phyloP scores from a whole-genome alignment of 2,797 vertebrate genomes.

The Poeciliopsis gracilis region DNA sequence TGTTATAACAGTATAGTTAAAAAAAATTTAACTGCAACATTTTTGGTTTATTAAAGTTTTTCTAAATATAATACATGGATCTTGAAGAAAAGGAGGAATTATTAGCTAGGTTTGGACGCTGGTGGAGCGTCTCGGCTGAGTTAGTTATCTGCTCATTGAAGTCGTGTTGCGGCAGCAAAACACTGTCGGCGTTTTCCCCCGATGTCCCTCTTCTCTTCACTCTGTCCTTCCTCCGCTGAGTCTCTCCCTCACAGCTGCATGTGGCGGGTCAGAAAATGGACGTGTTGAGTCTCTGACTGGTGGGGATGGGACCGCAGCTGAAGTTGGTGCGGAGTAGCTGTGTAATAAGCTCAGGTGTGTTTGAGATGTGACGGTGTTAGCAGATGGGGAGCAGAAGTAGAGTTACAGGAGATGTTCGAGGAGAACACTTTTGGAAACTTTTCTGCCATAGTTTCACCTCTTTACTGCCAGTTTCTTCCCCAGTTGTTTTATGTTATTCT shows the following conservation, averaged over 20 bases:
- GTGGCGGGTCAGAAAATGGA: conserved; percentile 74
- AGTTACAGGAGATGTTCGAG: conserved; percentile 16
- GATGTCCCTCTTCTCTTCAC: conserved; percentile 12
- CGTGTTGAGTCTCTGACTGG: conserved; percentile 67
- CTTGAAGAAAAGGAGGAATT: neutral
- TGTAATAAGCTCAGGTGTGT: conserved; percentile 10
- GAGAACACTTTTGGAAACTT: neutral
- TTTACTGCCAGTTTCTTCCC: neutral
- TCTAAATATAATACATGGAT: neutral
- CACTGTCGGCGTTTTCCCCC: neutral
- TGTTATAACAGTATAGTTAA: neutral
- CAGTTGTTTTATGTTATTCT: neutral
- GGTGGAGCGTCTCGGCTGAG: neutral
- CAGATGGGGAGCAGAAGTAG: neutral
- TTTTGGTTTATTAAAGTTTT: neutral
- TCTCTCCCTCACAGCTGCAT: conserved; percentile 25
- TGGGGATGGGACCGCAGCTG: conserved; percentile 16
- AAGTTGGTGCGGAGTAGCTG: conserved; percentile 3
- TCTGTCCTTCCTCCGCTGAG: neutral
- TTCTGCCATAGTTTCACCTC: neutral
- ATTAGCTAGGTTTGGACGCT: neutral
- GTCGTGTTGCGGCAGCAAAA: conserved; percentile 19
- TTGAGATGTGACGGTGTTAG: conserved; percentile 9
- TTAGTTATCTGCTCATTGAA: conserved; percentile 25
- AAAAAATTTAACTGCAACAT: neutral